Base-by-base conservation (phyloP, 35 echinoderm and acorn worm species). In the Diadema setosum region DNA sequence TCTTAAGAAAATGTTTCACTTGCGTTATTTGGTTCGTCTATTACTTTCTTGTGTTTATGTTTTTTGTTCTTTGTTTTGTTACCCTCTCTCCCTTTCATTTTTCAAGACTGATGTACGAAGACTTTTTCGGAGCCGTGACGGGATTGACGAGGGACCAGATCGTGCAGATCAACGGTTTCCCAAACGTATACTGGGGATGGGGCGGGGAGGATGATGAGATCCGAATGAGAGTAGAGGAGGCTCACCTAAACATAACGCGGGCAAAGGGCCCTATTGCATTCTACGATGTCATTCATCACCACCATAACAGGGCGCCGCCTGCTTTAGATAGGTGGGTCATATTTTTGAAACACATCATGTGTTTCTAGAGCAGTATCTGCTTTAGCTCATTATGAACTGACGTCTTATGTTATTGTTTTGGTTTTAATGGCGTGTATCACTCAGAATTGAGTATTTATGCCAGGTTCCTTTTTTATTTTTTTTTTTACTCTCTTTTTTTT, bases 141-240 rank as follows among this genome's bases (percentile, higher is more conserved):
- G 95, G 95, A n/a, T 76, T 97, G 23, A 93, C 91, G 0, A 61
- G 59, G 23, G 76, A 84, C 4, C 87, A 97, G 40, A 97, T 97
- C 23, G 57, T 35, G 17, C 61, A 21, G 11, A 97, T 97, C 27
- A 97, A 97, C 44, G 95, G 95, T 3, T 93, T 97, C 39, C 91
- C 95, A 9, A 97, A 97, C 45, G 91, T 93, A 16, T 97, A 93
- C 82, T 97, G 95, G 95, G 95, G 95, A 2, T 97, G 95, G 95
- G 95, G 95, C 17, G 95, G 95, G 3, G 95, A 97, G 58, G 95
- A 97, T 35, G 95, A 97, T 65, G 95, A 97, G 39, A 93, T 97
- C 12, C 91, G 91, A 91, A 83, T 91, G 36, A 39, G 95, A 32
- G 87, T 93, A 0, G 90, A 90, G 75, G 83, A 87, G 7, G 64